phyloP scores from a whole-genome alignment of 1,140 invertebrate species.

The Aphaenogaster ashmeadi region DNA sequence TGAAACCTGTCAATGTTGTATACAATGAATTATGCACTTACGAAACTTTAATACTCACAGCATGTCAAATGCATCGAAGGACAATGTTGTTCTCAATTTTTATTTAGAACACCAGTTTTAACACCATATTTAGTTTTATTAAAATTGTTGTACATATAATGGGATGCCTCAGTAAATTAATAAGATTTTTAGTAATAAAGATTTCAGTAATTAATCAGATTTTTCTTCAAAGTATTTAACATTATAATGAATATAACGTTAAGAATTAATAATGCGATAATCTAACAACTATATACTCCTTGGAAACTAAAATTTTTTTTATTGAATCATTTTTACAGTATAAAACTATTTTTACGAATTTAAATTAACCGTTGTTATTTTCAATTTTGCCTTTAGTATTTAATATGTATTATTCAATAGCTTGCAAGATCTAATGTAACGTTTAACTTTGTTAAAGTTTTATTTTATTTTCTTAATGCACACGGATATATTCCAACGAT shows the following conservation, averaged over 20 bases:
- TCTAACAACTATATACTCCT: not conserved
- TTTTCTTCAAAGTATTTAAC: not conserved
- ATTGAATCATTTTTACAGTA: not conserved
- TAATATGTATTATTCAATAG: not conserved
- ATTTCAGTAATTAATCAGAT: no score
- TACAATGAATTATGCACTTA: constrained; percentile 43
- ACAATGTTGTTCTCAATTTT: not conserved
- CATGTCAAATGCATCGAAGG: not conserved
- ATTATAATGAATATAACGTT: not conserved
- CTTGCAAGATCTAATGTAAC: not conserved
- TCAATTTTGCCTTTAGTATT: not conserved
- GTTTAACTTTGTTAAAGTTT: not conserved
- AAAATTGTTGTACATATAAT: not conserved
- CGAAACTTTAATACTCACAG: constrained; percentile 29
- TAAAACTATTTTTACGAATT: not conserved
- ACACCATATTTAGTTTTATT: not conserved
- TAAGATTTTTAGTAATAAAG: not conserved
- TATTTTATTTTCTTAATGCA: not conserved
- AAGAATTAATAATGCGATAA: not conserved
- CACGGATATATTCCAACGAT: not conserved
- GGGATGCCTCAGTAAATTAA: not conserved
- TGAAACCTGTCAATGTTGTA: constrained; percentile 39
- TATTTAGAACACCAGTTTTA: not conserved
- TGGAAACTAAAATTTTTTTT: not conserved
- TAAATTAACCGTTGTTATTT: not conserved